Conservation (phyloP, 2,797 vertebrate species). For the Syngnathus rostellatus region DNA sequence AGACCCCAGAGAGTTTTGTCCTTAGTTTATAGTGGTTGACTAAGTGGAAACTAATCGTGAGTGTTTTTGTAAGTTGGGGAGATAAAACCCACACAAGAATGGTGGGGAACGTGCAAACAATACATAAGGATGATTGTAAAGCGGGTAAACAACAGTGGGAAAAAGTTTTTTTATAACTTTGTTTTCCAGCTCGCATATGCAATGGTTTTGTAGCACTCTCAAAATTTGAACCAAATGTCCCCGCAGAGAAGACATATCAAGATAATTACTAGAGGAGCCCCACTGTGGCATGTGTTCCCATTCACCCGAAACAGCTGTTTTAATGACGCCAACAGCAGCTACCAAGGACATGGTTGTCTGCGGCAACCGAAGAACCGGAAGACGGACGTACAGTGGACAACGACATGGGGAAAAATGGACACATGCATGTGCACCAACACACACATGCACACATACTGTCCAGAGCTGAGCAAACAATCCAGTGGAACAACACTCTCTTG, state of each 20-base stretch:
- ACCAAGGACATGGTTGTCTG: conserved; percentile 58
- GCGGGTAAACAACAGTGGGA: not conserved
- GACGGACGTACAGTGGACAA: conserved; percentile 38
- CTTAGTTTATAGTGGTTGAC: no score
- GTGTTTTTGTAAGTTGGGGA: no score
- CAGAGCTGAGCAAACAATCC: conserved; percentile 62
- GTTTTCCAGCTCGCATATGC: not conserved
- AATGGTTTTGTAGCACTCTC: not conserved
- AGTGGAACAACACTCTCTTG: conserved; percentile 65
- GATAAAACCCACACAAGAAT: no score
- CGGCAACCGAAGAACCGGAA: conserved; percentile 53
- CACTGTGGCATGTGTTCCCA: not conserved
- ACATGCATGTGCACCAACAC: conserved; percentile 21
- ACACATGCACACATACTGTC: conserved; percentile 16
- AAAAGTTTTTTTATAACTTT: not conserved
- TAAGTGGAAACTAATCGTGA: no score
- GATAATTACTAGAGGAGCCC: not conserved
- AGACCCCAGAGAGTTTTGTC: no score
- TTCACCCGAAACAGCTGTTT: conserved; percentile 18
- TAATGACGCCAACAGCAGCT: conserved; percentile 41
- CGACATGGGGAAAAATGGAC: conserved; percentile 26
- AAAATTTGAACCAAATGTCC: not conserved
- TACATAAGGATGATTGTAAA: not conserved
- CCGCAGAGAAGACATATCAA: not conserved
- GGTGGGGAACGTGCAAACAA: not conserved